A percentile compares a stretch with the other conserved stretches of the same genome.
These are phyloP conservation scores for Tadarida brasiliensis DNA, from an alignment of 2,797 vertebrate genomes.

Conservation along the genomic window DNA sequence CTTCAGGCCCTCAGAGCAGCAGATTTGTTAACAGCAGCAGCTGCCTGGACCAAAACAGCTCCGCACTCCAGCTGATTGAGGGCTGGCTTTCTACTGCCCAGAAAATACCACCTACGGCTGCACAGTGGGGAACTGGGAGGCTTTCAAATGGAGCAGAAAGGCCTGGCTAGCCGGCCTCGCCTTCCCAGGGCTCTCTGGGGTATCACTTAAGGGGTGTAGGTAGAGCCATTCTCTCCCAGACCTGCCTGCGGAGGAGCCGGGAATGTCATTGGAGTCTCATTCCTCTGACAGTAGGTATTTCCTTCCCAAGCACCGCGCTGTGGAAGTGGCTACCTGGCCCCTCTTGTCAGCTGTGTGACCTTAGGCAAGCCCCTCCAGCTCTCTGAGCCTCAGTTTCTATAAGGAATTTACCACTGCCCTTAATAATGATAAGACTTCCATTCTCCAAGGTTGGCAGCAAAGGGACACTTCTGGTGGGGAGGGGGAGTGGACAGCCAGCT, in stretches of 20 bases:
- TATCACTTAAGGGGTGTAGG: background rate
- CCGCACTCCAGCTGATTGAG: rapidly evolving
- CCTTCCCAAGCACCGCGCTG: background rate
- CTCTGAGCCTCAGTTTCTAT: background rate
- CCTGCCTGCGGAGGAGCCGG: background rate
- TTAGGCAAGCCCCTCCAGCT: background rate
- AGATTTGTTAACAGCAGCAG: rapidly evolving
- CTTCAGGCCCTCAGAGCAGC: background rate
- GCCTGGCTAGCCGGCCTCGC: background rate
- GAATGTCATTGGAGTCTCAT: background rate
- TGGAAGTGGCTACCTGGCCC: background rate
- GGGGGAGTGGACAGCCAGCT: rapidly evolving
- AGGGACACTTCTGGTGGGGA: background rate
- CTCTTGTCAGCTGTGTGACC: background rate
- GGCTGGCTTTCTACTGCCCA: background rate
- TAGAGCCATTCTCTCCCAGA: background rate
- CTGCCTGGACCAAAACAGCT: rapidly evolving
- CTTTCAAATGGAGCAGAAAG: background rate
- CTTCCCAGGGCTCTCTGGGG: background rate
- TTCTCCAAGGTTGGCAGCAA: background rate
- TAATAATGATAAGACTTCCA: background rate
- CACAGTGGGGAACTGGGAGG: background rate
- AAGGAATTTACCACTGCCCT: background rate
- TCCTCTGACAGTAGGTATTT: background rate
- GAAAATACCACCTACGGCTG: background rate